phyloP scores from a whole-genome alignment of 2,113 vertebrate genomes.

The Phalacrocorax aristotelis region DNA sequence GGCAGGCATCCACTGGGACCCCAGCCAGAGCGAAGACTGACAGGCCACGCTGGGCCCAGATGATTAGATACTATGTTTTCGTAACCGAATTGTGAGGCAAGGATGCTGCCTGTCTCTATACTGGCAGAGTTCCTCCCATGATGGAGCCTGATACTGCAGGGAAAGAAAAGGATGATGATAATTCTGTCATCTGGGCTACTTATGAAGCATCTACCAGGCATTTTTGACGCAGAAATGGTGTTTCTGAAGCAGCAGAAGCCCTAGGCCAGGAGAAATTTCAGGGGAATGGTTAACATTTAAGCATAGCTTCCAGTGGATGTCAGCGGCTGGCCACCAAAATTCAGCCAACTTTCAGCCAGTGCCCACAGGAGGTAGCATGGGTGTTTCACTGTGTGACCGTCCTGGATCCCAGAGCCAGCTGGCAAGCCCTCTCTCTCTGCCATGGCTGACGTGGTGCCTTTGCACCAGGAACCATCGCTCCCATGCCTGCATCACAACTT shows the following conservation, averaged over 20 bases:
- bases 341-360: not conserved
- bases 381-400: accelerated
- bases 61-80: not conserved
- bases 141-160: not conserved
- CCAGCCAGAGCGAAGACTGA: not conserved
- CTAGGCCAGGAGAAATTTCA: not conserved
- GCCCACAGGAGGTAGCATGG: accelerated
- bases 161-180: not conserved
- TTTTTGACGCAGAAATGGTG: not conserved
- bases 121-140: not conserved
- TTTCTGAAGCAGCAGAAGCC: not conserved
- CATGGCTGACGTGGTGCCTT: accelerated
- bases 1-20: not conserved
- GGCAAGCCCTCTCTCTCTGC: not conserved
- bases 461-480: accelerated
- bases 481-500: not conserved
- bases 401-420: not conserved
- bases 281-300: accelerated
- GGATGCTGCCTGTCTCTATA: not conserved
- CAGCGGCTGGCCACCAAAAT: not conserved
- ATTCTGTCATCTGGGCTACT: not conserved
- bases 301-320: not conserved
- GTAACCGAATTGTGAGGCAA: not conserved
- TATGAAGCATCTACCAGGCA: not conserved
- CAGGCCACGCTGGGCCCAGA: not conserved